phyloP scores from a whole-genome alignment of 2,888 invertebrate species.

The Pegoplata infirma region DNA sequence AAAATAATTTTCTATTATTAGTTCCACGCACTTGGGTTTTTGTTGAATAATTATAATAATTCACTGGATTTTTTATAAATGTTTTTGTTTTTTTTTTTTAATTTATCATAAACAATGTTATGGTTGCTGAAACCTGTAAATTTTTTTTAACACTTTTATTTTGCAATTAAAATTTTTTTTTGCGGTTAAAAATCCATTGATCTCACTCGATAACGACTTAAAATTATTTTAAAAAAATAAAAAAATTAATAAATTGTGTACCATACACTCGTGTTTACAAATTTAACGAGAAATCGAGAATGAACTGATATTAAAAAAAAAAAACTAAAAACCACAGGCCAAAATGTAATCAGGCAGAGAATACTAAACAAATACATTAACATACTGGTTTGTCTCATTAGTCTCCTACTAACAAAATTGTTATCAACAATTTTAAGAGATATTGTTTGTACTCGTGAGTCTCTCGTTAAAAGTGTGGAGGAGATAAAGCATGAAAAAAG shows the following conservation, averaged over 20 bases:
- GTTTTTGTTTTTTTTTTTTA: neutral
- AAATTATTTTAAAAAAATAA: neutral
- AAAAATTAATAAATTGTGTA: too few species aligned
- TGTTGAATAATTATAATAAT: neutral
- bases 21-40: neutral
- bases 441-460: neutral
- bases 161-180: neutral
- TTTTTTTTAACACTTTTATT: neutral
- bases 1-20: neutral
- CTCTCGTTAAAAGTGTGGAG: neutral
- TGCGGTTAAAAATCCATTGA: neutral
- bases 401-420: constrained; percentile 41
- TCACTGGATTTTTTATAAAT: neutral
- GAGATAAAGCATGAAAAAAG: constrained; percentile 1
- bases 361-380: constrained; percentile 24
- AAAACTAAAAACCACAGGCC: constrained; percentile 1
- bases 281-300: constrained; percentile 21
- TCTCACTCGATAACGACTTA: neutral
- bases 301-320: constrained; percentile 20
- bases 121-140: neutral
- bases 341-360: neutral
- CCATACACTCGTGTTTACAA: neutral
- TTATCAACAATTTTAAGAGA: constrained; percentile 3
- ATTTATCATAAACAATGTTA: neutral
- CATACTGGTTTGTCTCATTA: constrained; percentile 1